Base-by-base conservation (phyloP, 1,140 invertebrate genomes). In the Drosophila nannoptera region DNA sequence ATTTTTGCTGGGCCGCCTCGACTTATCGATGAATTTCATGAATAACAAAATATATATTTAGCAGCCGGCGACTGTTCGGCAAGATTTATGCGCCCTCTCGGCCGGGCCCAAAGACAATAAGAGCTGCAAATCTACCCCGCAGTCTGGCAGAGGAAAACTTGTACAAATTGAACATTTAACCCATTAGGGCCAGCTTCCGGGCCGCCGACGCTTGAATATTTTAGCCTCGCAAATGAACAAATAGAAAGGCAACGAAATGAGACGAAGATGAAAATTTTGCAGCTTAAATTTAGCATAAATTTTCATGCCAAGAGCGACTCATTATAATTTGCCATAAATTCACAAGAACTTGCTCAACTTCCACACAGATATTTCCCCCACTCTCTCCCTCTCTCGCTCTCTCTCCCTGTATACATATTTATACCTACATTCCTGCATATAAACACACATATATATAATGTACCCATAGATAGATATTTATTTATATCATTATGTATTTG, bases 11-110 rank as follows among this genome's bases (percentile, higher is more conserved):
- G 22, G 22, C 22, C 50, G 55, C 55, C 55, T 61, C 64, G 76
- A 84, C 80, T 83, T 83, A 83, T 83, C 80, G 81, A 83, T 83
- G 80, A 83, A 83, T 84, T 83, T 84, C 80, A 83, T 83, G 80
- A 83, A 83, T 83, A 83, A 73, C 81, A 83, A 83, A 83, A 78
- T 75, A 80, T 75, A 80, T 67, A 50, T 69, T 67, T 68, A 56
- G 73, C 66, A 46, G 22, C 22, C 3, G 3, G 12, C 22, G 9
- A 5, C 29, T 29, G 43, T 52, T 69, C 22, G 53, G 55, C 43
- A 52, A 71, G 68, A 70, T 71, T 70, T 74, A 61, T 49, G 71
- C 62, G 46, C 42, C 54, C 2, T 7, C 59, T 58, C 35, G 31
- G 63, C 59, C 53, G 48, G 75, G 56, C 67, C 63, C 60, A 38